Evolutionary conservation across 1,140 invertebrate species (phyloP).

Genomic region (Gryllus bimaculatus): DNA sequence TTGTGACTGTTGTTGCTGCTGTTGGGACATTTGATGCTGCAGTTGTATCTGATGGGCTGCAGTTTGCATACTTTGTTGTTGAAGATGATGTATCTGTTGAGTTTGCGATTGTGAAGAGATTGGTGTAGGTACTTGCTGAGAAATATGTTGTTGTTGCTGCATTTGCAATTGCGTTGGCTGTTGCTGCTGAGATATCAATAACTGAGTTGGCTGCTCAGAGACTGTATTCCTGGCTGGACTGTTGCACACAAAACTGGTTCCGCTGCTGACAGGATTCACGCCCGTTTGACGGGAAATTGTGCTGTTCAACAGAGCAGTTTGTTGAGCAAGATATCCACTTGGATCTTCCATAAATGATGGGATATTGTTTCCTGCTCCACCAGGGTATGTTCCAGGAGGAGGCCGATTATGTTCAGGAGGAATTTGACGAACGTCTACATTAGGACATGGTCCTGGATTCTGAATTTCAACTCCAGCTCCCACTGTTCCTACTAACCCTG

Average conservation of each 20-base stretch:
- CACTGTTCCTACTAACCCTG: background rate
- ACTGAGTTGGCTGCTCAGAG: background rate
- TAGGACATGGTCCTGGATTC: slow-evolving; percentile 38
- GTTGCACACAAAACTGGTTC: slow-evolving; percentile 14
- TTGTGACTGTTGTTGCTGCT: slow-evolving; percentile 33
- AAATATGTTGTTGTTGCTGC: background rate
- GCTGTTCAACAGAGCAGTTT: slow-evolving; percentile 71
- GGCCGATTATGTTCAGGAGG: slow-evolving; percentile 34
- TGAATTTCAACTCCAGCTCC: background rate
- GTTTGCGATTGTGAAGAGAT: background rate
- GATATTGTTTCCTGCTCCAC: slow-evolving; percentile 25
- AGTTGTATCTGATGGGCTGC: slow-evolving; percentile 26
- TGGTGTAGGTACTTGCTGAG: background rate
- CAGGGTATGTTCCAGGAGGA: slow-evolving; percentile 23
- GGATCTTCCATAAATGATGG: slow-evolving; percentile 82
- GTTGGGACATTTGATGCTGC: slow-evolving; percentile 21
- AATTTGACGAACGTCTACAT: slow-evolving; percentile 42
- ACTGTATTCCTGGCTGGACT: slow-evolving; percentile 13
- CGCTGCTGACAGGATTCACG: slow-evolving; percentile 23
- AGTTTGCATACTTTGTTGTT: background rate
- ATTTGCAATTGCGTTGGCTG: slow-evolving; percentile 21
- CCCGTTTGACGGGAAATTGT: slow-evolving; percentile 69
- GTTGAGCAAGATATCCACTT: slow-evolving; percentile 76
- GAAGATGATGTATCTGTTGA: background rate
- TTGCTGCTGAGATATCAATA: slow-evolving; percentile 28